These are phyloP conservation scores for Bothrops jararaca DNA, from an alignment of 2,113 vertebrate genomes.

Conservation along the genomic window DNA sequence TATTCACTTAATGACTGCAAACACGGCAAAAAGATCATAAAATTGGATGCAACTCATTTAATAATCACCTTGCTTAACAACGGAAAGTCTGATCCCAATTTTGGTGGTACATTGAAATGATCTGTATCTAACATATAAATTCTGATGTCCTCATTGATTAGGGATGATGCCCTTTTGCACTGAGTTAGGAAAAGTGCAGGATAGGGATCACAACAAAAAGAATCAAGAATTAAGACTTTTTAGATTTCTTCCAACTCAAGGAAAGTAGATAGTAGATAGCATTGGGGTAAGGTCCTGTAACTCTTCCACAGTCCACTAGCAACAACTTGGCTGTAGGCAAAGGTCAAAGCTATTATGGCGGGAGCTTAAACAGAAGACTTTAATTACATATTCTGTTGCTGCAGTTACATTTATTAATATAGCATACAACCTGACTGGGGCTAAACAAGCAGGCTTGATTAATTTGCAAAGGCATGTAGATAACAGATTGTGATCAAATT, in stretches of 20 bases:
- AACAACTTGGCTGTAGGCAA: slow-evolving; percentile 65
- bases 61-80: not conserved
- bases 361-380: slow-evolving; percentile 94
- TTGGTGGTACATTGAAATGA: not conserved
- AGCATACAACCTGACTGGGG: slow-evolving; percentile 75
- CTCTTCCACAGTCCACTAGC: slow-evolving; percentile 59
- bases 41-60: not conserved
- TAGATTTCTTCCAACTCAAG: not conserved
- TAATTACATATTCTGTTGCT: slow-evolving; percentile 92
- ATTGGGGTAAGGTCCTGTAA: slow-evolving; percentile 27
- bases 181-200: not conserved
- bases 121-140: not conserved
- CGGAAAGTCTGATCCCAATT: not conserved
- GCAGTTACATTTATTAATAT: slow-evolving; percentile 89
- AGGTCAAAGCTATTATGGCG: slow-evolving; percentile 81
- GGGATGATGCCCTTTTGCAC: not conserved
- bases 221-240: not conserved
- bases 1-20: not conserved
- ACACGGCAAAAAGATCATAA: not conserved
- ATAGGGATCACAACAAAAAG: not conserved
- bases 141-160: not conserved
- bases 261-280: not conserved
- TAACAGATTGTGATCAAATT: slow-evolving; percentile 84
- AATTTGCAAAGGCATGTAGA: slow-evolving; percentile 84
- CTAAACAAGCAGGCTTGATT: slow-evolving; percentile 81